phyloP scores from a whole-genome alignment of 2,797 vertebrate genomes.

The Serranus cabrilla region DNA sequence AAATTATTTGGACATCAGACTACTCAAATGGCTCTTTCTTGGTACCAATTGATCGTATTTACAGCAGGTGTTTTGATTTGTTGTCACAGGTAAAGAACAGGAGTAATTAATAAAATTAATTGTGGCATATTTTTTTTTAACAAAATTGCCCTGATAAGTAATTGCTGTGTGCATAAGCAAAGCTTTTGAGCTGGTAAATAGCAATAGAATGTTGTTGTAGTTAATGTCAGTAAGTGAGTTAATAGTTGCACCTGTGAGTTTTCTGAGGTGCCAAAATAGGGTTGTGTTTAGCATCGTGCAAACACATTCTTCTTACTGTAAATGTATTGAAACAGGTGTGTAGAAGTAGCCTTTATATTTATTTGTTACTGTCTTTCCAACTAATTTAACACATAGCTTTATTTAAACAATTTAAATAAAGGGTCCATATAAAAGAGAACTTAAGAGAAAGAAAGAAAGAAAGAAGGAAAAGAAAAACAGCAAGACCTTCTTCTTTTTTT shows the following conservation, averaged over 20 bases:
- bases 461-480: too few species aligned
- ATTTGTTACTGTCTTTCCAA: background rate
- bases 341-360: background rate
- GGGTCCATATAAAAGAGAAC: too few species aligned
- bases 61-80: background rate
- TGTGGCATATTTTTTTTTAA: background rate
- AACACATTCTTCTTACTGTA: background rate
- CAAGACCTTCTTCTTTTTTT: too few species aligned
- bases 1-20: background rate
- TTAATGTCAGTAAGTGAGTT: background rate
- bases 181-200: background rate
- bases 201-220: background rate
- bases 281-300: background rate
- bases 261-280: background rate
- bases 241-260: background rate
- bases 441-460: too few species aligned
- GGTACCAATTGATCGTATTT: background rate
- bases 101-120: too few species aligned
- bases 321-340: background rate
- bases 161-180: background rate
- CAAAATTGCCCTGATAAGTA: background rate
- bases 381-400: background rate
- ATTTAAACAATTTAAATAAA: constrained; percentile 6
- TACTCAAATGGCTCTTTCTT: background rate
- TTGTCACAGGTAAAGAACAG: background rate